phyloP scores from a whole-genome alignment of 35 echinoderm and acorn worm species.

The Chiridota heheva region DNA sequence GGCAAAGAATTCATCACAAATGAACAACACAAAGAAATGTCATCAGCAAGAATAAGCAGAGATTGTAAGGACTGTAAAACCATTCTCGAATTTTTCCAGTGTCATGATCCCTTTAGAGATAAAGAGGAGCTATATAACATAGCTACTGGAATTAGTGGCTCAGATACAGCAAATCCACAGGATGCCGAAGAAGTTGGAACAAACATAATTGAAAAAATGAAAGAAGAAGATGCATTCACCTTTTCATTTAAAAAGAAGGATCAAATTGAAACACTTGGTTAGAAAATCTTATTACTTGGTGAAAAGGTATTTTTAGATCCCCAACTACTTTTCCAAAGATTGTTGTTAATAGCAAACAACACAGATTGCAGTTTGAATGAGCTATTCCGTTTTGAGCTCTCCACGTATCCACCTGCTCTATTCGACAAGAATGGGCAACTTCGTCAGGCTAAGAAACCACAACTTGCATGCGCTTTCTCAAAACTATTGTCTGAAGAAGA shows the following conservation, averaged over 20 bases:
- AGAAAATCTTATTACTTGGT: conserved; percentile 1
- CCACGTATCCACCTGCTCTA: background rate
- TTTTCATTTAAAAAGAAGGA: conserved; percentile 21
- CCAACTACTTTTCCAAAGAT: conserved; percentile 28
- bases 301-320: conserved; percentile 9
- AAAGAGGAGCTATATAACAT: conserved; percentile 10
- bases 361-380: conserved; percentile 1
- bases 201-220: conserved; percentile 13
- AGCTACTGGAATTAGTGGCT: conserved; percentile 1
- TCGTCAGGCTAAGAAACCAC: conserved; percentile 1
- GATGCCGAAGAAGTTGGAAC: background rate
- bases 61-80: background rate
- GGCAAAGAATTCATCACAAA: background rate
- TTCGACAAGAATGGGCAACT: background rate
- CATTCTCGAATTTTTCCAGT: background rate
- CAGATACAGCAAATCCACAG: background rate
- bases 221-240: background rate
- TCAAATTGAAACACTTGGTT: conserved; percentile 28
- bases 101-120: background rate
- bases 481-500: background rate
- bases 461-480: conserved; percentile 13
- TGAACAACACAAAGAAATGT: background rate
- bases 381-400: conserved; percentile 7
- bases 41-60: too few species aligned
- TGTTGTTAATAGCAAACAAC: conserved; percentile 12